Base-by-base conservation (phyloP, 2,113 vertebrate genomes). In the Ancistrus triradiatus region DNA sequence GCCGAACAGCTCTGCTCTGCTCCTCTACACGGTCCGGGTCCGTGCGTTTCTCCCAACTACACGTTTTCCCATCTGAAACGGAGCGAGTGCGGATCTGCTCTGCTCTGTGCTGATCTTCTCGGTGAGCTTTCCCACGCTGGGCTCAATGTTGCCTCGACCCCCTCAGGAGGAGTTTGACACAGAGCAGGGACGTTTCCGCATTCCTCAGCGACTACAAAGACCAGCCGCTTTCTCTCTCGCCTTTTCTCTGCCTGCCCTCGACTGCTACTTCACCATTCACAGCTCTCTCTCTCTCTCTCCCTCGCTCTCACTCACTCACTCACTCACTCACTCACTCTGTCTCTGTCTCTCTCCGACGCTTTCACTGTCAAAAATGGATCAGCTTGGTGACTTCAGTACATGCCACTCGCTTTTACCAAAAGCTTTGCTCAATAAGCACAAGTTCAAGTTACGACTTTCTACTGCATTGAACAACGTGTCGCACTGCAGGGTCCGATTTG, bases 161-260 rank as follows among this genome's bases (percentile, higher is more conserved):
- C 92, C 88, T 97, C 93, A 91, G 93, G 92, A 93, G 91, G 91
- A 90, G 91, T 95, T 93, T 95, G 94, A 95, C 93, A 97, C 89
- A 90, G 91, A 89, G 90, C 91, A 91, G 87, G 90, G 90, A 93
- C 92, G 92, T 95, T 97, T 97, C 93, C 94, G 94, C 94, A 97
- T 97, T 97, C 94, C 92, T 92, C 89, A 17, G 49, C 80, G 89
- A 96, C 94, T 94, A 95, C 93, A 97, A 97, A 95, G 93, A 79
- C 88, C 81, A 85, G 85, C 91, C 94, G 92, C 92, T 92, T 91
- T 86, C 92, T 91, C 91, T 90, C 89, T 91, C 89, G 89, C 91
- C 90, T 89, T 90, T 87, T 88, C 90, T 90, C 88, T 87, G 79
- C 90, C 87, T 91, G 89, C 88, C 90, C 64, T 57, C 48, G 62